Percentiles rank a stretch among this genome's conserved stretches.
These are phyloP conservation scores for Leptopilina clavipes DNA, from an alignment of 1,140 invertebrate species.

Conservation along the genomic window DNA sequence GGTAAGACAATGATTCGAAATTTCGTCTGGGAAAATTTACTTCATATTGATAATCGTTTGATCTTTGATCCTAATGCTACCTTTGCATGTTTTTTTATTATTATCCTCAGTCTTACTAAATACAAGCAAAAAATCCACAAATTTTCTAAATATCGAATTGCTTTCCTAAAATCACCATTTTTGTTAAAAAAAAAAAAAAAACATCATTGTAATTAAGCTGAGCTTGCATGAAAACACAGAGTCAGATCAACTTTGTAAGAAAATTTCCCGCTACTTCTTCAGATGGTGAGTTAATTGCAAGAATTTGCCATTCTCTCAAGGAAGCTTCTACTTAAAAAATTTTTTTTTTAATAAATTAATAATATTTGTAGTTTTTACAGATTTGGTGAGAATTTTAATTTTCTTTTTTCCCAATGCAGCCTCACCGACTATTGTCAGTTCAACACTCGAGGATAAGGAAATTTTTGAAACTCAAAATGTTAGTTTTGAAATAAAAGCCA, in stretches of 20 bases:
- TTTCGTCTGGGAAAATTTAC: too few species aligned
- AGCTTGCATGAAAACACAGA: slow-evolving; percentile 43
- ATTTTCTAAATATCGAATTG: too few species aligned
- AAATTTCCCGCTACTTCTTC: not conserved
- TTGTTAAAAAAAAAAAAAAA: too few species aligned
- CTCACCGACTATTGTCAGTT: slow-evolving; percentile 82
- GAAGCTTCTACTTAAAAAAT: not conserved
- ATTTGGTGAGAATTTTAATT: not conserved
- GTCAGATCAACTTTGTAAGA: slow-evolving; percentile 30
- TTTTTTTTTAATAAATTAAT: too few species aligned
- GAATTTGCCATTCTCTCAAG: not conserved
- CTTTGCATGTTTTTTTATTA: too few species aligned
- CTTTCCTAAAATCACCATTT: too few species aligned
- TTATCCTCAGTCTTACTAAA: too few species aligned
- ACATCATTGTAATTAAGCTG: slow-evolving; percentile 38
- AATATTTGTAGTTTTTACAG: too few species aligned
- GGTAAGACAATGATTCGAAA: slow-evolving; percentile 65
- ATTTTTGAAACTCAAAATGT: slow-evolving; percentile 85
- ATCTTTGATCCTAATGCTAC: too few species aligned
- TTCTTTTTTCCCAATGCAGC: slow-evolving; percentile 75
- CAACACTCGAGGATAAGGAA: slow-evolving; percentile 83
- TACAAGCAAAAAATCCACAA: too few species aligned
- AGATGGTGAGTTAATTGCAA: slow-evolving; percentile 38
- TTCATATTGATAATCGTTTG: too few species aligned
- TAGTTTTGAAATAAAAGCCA: slow-evolving; percentile 82